Evolutionary conservation across 2,888 invertebrate species (phyloP).

Genomic region (Microchrysa polita): DNA sequence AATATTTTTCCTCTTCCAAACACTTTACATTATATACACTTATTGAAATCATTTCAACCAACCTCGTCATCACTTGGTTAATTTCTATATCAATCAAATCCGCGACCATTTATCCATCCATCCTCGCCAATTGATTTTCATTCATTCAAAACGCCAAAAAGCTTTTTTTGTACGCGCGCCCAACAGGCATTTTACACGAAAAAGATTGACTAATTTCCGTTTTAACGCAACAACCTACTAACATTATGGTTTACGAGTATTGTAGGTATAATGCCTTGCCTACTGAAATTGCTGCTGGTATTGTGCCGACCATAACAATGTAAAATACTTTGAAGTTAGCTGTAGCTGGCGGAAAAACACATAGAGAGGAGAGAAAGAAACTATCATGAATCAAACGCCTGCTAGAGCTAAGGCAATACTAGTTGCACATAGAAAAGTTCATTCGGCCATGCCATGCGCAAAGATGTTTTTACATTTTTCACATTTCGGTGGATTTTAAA

Average conservation of each 20-base stretch:
- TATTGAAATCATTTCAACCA: too few species aligned
- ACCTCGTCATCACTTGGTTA: too few species aligned
- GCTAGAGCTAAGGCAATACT: too few species aligned
- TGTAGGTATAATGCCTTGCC: not conserved
- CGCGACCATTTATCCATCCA: slow-evolving; percentile 6
- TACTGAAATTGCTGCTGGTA: not conserved
- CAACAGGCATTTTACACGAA: slow-evolving; percentile 5
- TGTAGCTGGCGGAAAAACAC: too few species aligned
- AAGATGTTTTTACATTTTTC: not conserved
- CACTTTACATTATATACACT: too few species aligned
- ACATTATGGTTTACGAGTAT: too few species aligned
- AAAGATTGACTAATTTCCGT: slow-evolving; percentile 37
- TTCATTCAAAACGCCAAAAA: slow-evolving; percentile 7
- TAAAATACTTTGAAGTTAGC: not conserved
- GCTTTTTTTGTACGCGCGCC: slow-evolving; percentile 4
- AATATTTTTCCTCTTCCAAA: too few species aligned
- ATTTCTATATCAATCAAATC: too few species aligned
- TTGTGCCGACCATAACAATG: not conserved
- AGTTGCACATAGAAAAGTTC: too few species aligned
- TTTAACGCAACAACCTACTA: slow-evolving; percentile 19
- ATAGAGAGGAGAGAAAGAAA: not conserved
- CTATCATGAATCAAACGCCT: not conserved
- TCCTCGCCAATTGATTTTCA: slow-evolving; percentile 19
- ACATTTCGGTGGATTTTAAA: not conserved
- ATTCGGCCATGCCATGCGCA: too few species aligned